Evolutionary conservation across 1,140 invertebrate genomes (phyloP), one percentile per base, ranked within the genome.

Genomic region (Saccostrea echinata): DNA sequence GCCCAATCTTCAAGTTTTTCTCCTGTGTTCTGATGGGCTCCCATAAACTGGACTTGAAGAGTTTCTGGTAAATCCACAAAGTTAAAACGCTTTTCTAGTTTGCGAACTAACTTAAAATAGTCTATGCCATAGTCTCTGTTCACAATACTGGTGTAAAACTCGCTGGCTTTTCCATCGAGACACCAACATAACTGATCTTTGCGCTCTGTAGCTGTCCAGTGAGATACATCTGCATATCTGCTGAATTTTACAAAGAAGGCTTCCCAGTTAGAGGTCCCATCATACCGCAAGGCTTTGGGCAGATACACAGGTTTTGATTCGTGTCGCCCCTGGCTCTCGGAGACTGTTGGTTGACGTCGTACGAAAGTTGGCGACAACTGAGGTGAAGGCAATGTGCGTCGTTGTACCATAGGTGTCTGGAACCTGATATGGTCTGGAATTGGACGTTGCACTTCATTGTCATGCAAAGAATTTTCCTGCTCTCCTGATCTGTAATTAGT

Each of bases 1-100:
- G 84, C 87, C 87, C 87, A 88, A 27, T 88, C 87, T 68, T 81
- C 87, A 11, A 88, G 11, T 0, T 24, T 83, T 64, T 88, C 84
- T 3, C 21, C 53, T 53, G 16, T 13, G 33, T 80, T 80, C 27
- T 80, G 71, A 80, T 27, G n/a, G 30, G 24, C 11, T 57, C 71
- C 51, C n/a, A 30, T 16, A 13, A 76, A 86, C 27, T 86, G 64
- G 16, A 84, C 18, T 84, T 87, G 81, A 27, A 51, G n/a, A 11
- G 87, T 86, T 33, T 88, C 87, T 0, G 55, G 68, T 11, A 88
- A 21, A n/a, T 85, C 71, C 4, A 52, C 24, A 30, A 82, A 81
- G 21, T 53, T 52, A 53, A 88, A 85, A 0, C 84, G 52, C 53
- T 82, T 81, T 13, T 88, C 87, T n/a, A 88, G 18, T 33, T 85